These are phyloP conservation scores for Andrena hattorfiana DNA, from an alignment of 2,888 invertebrate species.

Conservation along the genomic window DNA sequence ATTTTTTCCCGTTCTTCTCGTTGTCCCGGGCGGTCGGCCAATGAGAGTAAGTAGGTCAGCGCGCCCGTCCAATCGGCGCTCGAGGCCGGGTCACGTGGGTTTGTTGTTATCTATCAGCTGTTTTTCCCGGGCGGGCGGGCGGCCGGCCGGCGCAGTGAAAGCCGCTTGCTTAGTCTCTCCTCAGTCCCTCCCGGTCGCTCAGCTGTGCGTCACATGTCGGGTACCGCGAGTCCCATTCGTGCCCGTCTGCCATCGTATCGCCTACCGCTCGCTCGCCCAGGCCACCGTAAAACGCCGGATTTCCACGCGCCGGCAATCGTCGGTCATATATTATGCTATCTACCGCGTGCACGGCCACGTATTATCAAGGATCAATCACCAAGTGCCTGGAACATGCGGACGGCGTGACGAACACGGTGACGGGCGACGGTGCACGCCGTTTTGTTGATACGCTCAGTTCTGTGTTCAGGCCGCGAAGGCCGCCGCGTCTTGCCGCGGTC, in stretches of 20 bases:
- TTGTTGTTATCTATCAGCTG: slow-evolving; percentile 90
- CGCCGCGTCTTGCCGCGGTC: slow-evolving; percentile 69
- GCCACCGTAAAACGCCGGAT: slow-evolving; percentile 46
- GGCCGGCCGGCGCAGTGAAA: slow-evolving; percentile 83
- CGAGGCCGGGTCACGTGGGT: slow-evolving; percentile 87
- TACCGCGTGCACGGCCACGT: slow-evolving; percentile 60
- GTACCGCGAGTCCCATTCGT: slow-evolving; percentile 71
- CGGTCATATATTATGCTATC: slow-evolving; percentile 76
- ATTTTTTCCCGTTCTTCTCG: slow-evolving; percentile 75
- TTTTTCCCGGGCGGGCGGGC: slow-evolving; percentile 84
- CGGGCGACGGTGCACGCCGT: slow-evolving; percentile 71
- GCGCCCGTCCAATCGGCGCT: slow-evolving; percentile 84
- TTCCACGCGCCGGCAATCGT: slow-evolving; percentile 55
- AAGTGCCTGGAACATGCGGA: slow-evolving; percentile 76
- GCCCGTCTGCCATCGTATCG: slow-evolving; percentile 51
- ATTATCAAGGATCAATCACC: slow-evolving; percentile 67
- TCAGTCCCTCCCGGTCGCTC: slow-evolving; percentile 82
- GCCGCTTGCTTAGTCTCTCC: slow-evolving; percentile 76
- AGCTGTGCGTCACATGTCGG: slow-evolving; percentile 83
- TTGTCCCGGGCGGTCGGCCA: slow-evolving; percentile 80
- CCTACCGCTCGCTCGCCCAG: slow-evolving; percentile 52
- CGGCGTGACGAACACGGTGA: slow-evolving; percentile 74
- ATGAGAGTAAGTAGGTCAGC: slow-evolving; percentile 87
- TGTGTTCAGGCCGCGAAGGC: slow-evolving; percentile 78
- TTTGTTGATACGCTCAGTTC: slow-evolving; percentile 75